Evolutionary conservation across 1,140 invertebrate species (phyloP).

Genomic region (Centruroides vittatus): DNA sequence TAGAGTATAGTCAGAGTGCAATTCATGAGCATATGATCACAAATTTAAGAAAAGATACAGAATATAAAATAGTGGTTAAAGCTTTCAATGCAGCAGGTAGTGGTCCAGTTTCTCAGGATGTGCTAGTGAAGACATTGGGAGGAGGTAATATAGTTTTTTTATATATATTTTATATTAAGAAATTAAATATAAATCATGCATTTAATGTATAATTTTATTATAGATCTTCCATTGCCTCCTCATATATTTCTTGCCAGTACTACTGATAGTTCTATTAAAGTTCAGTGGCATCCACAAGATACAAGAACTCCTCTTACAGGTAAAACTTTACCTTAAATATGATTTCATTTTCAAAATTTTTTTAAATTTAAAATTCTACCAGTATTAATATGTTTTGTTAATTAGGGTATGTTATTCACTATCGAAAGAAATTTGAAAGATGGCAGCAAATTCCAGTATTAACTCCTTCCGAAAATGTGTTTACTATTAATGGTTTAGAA

Average conservation of each 20-base stretch:
- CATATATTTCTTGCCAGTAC: slow-evolving; percentile 12
- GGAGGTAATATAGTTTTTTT: slow-evolving; percentile 8
- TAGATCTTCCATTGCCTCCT: slow-evolving; percentile 19
- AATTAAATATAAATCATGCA: neutral
- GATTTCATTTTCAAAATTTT: too few relatives aligned
- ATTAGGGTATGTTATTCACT: slow-evolving; percentile 11
- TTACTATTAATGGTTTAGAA: slow-evolving; percentile 43
- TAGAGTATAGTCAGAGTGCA: slow-evolving; percentile 6
- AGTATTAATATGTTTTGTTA: neutral
- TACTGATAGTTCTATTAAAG: slow-evolving; percentile 14
- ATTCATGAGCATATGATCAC: slow-evolving; percentile 20
- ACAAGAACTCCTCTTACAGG: slow-evolving; percentile 8
- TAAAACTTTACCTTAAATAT: neutral
- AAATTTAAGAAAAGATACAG: slow-evolving; percentile 18
- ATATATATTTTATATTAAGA: too few relatives aligned
- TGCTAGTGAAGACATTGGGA: slow-evolving; percentile 18
- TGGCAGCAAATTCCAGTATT: slow-evolving; percentile 13
- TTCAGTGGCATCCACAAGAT: slow-evolving; percentile 14
- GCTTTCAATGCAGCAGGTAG: slow-evolving; percentile 20
- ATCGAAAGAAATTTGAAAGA: slow-evolving; percentile 8
- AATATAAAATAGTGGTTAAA: slow-evolving; percentile 21
- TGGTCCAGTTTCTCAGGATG: slow-evolving; percentile 19
- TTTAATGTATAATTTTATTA: neutral
- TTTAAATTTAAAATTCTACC: neutral
- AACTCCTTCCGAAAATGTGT: slow-evolving; percentile 15